Base-by-base conservation (phyloP, 1,140 invertebrate species). In the Saxidomus purpurata region DNA sequence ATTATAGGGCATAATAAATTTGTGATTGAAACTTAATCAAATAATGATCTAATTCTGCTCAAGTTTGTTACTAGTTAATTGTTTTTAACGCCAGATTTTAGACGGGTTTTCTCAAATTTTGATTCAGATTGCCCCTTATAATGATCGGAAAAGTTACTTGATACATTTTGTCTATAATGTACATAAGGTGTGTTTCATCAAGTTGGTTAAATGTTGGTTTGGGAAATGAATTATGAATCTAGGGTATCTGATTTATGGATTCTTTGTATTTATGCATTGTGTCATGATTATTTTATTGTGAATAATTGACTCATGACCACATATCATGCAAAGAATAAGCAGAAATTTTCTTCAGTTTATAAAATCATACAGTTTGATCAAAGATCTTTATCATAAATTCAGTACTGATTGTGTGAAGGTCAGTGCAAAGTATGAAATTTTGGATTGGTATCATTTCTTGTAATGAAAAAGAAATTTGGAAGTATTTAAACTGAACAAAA, bases 1-100 rank as follows among this genome's bases (percentile, higher is more conserved):
- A 67, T 82, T 82, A 82, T 82, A 63, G 59, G 31, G 59, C 25
- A 38, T 43, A 38, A 82, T 82, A 82, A 82, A 82, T 63, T 63
- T 25, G 47, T 55, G 43, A 55, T 59, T 80, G 55, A 55, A 52
- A 55, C 28, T 19, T 80, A 55, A 80, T 80, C 77, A 55, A 80
- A 31, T 80, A 80, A 52, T 77, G 55, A 40, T 82, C 52, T 63
- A 82, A 63, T 40, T 63, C 49, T 31, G 36, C 34, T 61, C 31
- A 82, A 67, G 13, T 82, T 38, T 63, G 36, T 63, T 63, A 25
- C 28, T 19, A 82, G 38, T 82, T 82, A 82, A 82, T 82, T 82
- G 80, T 82, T 82, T 71, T 80, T 82, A 61, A 15, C 38, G 80
- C 36, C 19, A 61, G 59, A 82, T 61, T 82, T 61, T 40, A 52